Evolutionary conservation across 2,797 vertebrate genomes (phyloP), one percentile per base, ranked within the genome.

Genomic region (Sebastes jordani): DNA sequence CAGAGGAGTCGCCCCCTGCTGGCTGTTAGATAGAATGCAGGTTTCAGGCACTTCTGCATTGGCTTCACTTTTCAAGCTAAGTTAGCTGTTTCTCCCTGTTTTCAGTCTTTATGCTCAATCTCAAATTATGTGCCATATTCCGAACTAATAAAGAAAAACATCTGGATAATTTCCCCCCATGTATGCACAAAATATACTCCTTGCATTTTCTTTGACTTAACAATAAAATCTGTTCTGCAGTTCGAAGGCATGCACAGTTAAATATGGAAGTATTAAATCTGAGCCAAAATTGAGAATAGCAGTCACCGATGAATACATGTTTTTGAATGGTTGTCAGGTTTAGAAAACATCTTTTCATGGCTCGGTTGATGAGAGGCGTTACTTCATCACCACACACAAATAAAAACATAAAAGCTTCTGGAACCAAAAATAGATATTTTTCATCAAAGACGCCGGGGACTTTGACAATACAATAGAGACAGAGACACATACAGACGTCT

Each of bases 251-350:
- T 23, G 11, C 25, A 49, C 16, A 27, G 78, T 68, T 74, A 80
- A 84, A 85, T 76, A 30, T 67, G 22, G 32, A 68, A 14, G 76
- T 64, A 32, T 72, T 80, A 59, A 71, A 70, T 74, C 66, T 11
- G 4, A 71, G 54, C 25, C 54, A 69, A 29, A 42, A 60, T 3
- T 49, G 52, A 78, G 54, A 66, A 52, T 18, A 20, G 25, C 46
- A 71, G 27, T 73, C 29, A 1, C 20, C 49, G 54, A 72, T 76
- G 63, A 87, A 85, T 61, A 71, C 68, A 56, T 58, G 5, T 76
- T 87, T 80, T 82, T 49, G 70, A 86, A 81, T 42, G 78, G 67
- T 22, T 80, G 68, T 73, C 83, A 76, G 81, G 23, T 76, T 83
- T 76, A 66, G 76, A 59, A 81, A 82, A 64, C 36, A 64, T 86